Base-by-base conservation (phyloP, 2,113 vertebrate genomes). In the Toxotes jaculatrix region DNA sequence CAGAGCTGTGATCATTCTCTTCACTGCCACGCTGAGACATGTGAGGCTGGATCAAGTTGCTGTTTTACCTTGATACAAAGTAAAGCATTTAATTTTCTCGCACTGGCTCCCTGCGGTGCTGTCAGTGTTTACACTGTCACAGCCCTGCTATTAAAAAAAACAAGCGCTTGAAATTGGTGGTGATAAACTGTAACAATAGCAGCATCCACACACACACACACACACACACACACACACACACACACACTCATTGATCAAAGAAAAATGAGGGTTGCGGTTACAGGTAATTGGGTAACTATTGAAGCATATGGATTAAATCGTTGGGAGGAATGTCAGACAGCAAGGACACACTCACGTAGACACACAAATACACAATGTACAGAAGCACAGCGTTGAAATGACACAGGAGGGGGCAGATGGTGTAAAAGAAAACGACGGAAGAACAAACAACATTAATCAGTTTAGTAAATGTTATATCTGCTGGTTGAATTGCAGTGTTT, bases 251-350 rank as follows among this genome's bases (percentile, higher is more conserved):
- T 73, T 79, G 81, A 85, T 80, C 80, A 42, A 40, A 59, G 79
- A 74, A 71, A 83, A 86, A 83, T 57, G 60, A 86, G 68, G 47
- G 47, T 10, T 59, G 69, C 40, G 61, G 80, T 78, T 73, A 47
- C 77, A 89, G 86, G 86, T 88, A 79, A 91, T 88, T 84, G 80
- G 62, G 77, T n/a, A 17, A 78, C 83, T 80, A 60, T 40, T 76
- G 80, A 70, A 80, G 80, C 76, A 42, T 55, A 57, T 60, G 76
- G 73, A 84, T 43, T 27, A 68, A 2, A 82, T 78, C 4, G 14
- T 74, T 83, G 19, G 21, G 32, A 43, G 79, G 65, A 67, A 64
- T 70, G 85, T 53, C 53, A 75, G 7, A 62, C 42, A 12, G 31
- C 31, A 40, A 56, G 31, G 21, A 64, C 57, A 51, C 59, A 68